Conservation (phyloP, 2,888 invertebrate species). For the Ormyrus nitidulus region DNA sequence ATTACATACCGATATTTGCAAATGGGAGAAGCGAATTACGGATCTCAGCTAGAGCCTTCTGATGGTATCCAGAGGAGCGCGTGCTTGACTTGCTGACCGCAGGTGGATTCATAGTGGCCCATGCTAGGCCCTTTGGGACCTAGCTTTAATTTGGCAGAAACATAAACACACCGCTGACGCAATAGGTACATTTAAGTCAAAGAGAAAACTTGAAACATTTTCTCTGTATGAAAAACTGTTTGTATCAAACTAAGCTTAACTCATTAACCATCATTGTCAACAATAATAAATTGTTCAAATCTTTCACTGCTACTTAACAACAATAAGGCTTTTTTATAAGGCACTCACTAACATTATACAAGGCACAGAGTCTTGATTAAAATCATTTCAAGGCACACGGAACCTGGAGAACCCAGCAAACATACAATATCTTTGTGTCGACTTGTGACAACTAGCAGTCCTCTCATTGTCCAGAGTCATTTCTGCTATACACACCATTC, state of each 20-base stretch:
- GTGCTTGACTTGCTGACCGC: slow-evolving; percentile 79
- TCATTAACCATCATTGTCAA: slow-evolving; percentile 24
- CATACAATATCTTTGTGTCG: slow-evolving; percentile 18
- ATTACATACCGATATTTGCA: slow-evolving; percentile 79
- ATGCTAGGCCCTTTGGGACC: slow-evolving; percentile 75
- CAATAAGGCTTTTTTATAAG: slow-evolving; percentile 33
- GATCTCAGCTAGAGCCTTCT: slow-evolving; percentile 91
- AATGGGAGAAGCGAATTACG: slow-evolving; percentile 89
- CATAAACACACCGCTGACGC: slow-evolving; percentile 65
- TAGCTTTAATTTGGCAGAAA: slow-evolving; percentile 73
- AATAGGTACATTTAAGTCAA: slow-evolving; percentile 56
- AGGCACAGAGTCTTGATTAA: slow-evolving; percentile 26
- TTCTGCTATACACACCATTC: slow-evolving; percentile 11
- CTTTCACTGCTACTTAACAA: background rate
- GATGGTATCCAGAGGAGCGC: slow-evolving; percentile 88
- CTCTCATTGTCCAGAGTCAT: slow-evolving; percentile 41
- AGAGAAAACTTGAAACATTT: slow-evolving; percentile 8
- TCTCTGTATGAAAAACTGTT: slow-evolving; percentile 38
- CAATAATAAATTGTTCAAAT: slow-evolving; percentile 5
- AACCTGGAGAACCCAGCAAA: slow-evolving; percentile 25
- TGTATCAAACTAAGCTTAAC: slow-evolving; percentile 13
- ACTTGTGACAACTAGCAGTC: slow-evolving; percentile 21
- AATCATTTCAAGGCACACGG: slow-evolving; percentile 37
- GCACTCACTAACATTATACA: slow-evolving; percentile 34
- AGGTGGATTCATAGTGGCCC: slow-evolving; percentile 78